Evolutionary conservation across 30 jellyfish, hydroid and myxozoan species (phyloP).

Genomic region (Aurelia sp.): DNA sequence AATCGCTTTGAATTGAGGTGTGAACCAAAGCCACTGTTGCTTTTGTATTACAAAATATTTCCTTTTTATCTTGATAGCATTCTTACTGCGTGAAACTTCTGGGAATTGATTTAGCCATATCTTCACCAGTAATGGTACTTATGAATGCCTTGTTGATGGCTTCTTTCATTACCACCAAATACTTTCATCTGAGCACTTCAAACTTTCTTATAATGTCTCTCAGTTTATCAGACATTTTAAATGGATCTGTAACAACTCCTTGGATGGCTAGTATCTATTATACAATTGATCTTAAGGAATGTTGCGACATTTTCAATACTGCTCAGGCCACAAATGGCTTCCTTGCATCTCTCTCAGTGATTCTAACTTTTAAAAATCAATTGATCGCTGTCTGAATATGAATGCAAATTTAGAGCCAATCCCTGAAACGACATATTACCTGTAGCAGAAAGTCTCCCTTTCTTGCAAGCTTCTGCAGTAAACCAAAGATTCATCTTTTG

Average conservation of each 20-base stretch:
- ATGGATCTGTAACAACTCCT: not conserved
- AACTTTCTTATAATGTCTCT: slow-evolving; percentile 2
- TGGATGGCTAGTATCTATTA: not conserved
- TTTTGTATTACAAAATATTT: too few relatives aligned
- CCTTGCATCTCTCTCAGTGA: not conserved
- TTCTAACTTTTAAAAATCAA: not conserved
- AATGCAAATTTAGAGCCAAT: not conserved
- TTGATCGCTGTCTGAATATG: slow-evolving; percentile 3
- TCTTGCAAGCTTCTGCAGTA: not conserved
- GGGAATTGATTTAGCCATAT: not conserved
- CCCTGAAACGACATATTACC: too few relatives aligned
- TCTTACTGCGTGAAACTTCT: too few relatives aligned
- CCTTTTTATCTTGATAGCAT: too few relatives aligned
- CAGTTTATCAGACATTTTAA: too few relatives aligned
- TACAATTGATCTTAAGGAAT: too few relatives aligned
- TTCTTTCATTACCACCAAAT: slow-evolving; percentile 10
- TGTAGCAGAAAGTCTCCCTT: not conserved
- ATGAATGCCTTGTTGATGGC: not conserved
- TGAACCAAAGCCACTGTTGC: too few relatives aligned
- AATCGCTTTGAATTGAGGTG: too few relatives aligned
- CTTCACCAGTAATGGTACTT: not conserved
- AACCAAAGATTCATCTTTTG: too few relatives aligned
- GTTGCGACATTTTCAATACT: not conserved
- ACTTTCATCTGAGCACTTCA: not conserved
- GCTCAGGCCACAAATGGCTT: not conserved